Conservation (phyloP, 2,113 vertebrate species). For the Pionites leucogaster region DNA sequence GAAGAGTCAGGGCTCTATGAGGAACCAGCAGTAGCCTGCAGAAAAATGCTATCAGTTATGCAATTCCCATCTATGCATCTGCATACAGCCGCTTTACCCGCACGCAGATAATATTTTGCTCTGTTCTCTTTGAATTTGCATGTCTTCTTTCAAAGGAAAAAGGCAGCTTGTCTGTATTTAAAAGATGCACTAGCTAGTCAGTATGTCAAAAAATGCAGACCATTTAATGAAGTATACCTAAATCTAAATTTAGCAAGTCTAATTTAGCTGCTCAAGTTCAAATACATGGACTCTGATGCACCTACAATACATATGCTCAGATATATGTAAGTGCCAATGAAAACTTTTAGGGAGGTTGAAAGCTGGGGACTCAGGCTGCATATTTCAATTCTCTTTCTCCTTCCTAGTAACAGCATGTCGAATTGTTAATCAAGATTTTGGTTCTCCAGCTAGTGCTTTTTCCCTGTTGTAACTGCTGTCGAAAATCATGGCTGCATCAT, state of each 20-base stretch:
- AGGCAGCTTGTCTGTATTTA: neutral
- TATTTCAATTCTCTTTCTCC: neutral
- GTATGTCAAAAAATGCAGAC: neutral
- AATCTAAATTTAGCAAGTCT: conserved; percentile 20
- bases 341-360: neutral
- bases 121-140: neutral
- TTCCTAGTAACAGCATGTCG: neutral
- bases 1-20: neutral
- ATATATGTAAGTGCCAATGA: neutral
- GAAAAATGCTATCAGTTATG: conserved; percentile 31
- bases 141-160: neutral
- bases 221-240: conserved; percentile 32
- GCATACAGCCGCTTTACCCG: neutral
- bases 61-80: neutral
- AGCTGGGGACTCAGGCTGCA: neutral
- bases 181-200: neutral
- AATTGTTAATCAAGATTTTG: neutral
- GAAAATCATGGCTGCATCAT: conserved; percentile 4
- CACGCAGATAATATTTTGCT: neutral
- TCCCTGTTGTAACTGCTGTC: neutral
- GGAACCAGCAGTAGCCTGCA: neutral
- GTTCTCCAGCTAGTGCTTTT: neutral
- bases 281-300: neutral
- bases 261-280: conserved; percentile 28
- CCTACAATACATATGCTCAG: conserved; percentile 42